Conservation (phyloP, 2,888 invertebrate species). For the Hirtodrosophila confusa region DNA sequence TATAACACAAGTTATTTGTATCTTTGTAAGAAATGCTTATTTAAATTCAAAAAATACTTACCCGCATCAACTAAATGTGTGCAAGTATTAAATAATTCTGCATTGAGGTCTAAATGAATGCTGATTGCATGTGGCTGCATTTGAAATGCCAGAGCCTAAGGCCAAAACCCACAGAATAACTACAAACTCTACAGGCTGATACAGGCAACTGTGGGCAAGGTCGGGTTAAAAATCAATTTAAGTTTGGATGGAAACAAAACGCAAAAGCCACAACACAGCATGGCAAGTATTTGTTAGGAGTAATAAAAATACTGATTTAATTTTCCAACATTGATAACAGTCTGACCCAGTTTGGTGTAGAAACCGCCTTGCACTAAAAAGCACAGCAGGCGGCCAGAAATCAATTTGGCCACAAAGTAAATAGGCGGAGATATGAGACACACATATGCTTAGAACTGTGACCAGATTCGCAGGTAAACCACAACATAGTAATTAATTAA, state of each 20-base stretch:
- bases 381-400: slow-evolving; percentile 51
- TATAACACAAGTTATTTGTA: slow-evolving; percentile 8
- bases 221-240: slow-evolving; percentile 71
- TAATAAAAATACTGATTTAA: slow-evolving; percentile 45
- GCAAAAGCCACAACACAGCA: slow-evolving; percentile 46
- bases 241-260: slow-evolving; percentile 51
- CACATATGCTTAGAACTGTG: slow-evolving; percentile 10
- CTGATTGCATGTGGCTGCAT: slow-evolving; percentile 53
- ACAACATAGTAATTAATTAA: slow-evolving; percentile 56
- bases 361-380: slow-evolving; percentile 25
- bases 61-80: slow-evolving; percentile 56
- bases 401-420: slow-evolving; percentile 61
- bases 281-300: slow-evolving; percentile 33
- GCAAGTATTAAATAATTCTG: slow-evolving; percentile 55
- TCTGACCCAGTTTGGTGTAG: slow-evolving; percentile 41
- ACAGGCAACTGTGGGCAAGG: slow-evolving; percentile 39
- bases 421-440: slow-evolving; percentile 22
- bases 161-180: slow-evolving; percentile 2
- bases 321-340: slow-evolving; percentile 43
- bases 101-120: slow-evolving; percentile 44
- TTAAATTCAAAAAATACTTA: slow-evolving; percentile 29
- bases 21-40: slow-evolving; percentile 2
- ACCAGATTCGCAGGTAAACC: slow-evolving; percentile 55
- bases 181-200: slow-evolving; percentile 5
- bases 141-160: slow-evolving; percentile 31